phyloP scores from a whole-genome alignment of 2,888 invertebrate species.

The Malachius bipustulatus region DNA sequence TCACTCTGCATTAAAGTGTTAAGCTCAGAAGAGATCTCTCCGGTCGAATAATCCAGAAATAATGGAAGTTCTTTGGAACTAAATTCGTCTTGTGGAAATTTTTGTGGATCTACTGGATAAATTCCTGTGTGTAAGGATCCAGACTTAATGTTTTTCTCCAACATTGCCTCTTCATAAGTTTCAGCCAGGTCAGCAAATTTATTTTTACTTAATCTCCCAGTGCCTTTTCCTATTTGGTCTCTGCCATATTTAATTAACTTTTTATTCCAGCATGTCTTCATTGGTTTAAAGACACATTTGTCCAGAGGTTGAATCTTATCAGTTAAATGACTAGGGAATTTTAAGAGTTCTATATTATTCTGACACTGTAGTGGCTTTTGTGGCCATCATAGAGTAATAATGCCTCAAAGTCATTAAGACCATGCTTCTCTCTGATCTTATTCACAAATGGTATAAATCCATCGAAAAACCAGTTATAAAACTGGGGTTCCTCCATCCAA shows the following conservation, averaged over 20 bases:
- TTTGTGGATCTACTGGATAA: constrained; percentile 11
- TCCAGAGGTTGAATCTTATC: constrained; percentile 18
- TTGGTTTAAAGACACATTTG: too few relatives aligned
- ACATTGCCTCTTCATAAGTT: constrained; percentile 12
- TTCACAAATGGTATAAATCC: constrained; percentile 14
- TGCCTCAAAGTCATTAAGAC: constrained; percentile 13
- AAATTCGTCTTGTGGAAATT: constrained; percentile 11
- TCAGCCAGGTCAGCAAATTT: constrained; percentile 14
- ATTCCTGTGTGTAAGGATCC: constrained; percentile 12
- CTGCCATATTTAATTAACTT: constrained; percentile 16
- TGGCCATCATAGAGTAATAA: constrained; percentile 17
- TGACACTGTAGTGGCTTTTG: too few relatives aligned
- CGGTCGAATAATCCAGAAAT: too few relatives aligned
- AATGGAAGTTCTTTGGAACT: too few relatives aligned
- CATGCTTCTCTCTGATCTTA: constrained; percentile 7
- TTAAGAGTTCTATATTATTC: constrained; percentile 17
- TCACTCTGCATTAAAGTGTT: too few relatives aligned
- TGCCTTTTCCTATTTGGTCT: constrained; percentile 13
- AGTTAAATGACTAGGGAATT: constrained; percentile 17
- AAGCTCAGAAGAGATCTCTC: too few relatives aligned
- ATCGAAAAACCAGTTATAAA: too few relatives aligned
- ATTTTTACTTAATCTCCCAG: constrained; percentile 13
- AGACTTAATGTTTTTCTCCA: constrained; percentile 12
- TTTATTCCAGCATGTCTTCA: constrained; percentile 15
- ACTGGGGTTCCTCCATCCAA: constrained; percentile 23